Evolutionary conservation across 2,797 vertebrate species (phyloP).

Genomic region (Phaenicophaeus curvirostris): DNA sequence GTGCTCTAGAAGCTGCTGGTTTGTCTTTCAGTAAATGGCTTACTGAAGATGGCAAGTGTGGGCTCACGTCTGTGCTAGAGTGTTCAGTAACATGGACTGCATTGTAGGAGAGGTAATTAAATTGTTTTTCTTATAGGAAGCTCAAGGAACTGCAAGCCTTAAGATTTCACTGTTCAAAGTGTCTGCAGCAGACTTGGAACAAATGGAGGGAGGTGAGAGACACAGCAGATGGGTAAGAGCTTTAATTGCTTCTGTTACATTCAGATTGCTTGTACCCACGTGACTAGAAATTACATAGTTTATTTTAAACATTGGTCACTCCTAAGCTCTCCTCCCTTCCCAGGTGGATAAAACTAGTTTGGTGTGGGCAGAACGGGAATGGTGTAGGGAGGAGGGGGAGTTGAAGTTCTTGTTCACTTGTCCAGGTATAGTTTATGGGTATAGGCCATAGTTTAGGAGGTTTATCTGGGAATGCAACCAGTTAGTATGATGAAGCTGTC

Average conservation of each 20-base stretch:
- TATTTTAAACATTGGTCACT: background rate
- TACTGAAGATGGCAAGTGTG: background rate
- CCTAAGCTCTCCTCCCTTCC: background rate
- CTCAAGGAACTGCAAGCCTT: constrained; percentile 71
- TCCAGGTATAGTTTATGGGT: background rate
- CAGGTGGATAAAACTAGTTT: background rate
- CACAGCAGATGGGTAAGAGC: background rate
- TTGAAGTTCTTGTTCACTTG: background rate
- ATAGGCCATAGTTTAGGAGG: background rate
- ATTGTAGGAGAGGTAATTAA: background rate
- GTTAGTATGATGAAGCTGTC: background rate
- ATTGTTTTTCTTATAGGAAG: constrained; percentile 73
- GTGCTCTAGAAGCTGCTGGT: background rate
- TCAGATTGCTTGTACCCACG: background rate
- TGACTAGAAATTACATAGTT: background rate
- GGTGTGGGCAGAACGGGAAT: background rate
- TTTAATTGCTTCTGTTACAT: background rate
- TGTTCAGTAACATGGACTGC: background rate
- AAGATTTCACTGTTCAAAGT: constrained; percentile 60
- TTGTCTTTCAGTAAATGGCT: background rate
- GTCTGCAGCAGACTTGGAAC: constrained; percentile 76
- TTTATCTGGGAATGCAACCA: background rate
- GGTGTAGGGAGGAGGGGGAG: background rate
- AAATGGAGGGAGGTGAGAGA: constrained; percentile 87
- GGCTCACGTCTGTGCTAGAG: background rate